Conservation (phyloP, 2,113 vertebrate species). For the Numida meleagris region DNA sequence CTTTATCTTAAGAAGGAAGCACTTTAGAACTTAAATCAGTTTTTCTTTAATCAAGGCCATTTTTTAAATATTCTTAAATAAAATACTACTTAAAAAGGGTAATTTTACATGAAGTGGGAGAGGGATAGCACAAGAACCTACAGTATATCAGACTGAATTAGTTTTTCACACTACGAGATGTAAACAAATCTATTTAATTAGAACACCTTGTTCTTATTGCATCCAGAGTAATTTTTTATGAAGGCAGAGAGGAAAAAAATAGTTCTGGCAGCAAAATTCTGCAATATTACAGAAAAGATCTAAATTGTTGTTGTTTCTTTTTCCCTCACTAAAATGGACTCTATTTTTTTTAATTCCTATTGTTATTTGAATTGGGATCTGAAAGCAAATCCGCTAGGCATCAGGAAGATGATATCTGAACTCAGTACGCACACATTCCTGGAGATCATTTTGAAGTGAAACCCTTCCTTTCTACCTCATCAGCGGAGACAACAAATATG, state of each 20-base stretch:
- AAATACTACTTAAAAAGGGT: slow-evolving; percentile 70
- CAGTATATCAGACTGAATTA: slow-evolving; percentile 82
- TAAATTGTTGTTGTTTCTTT: neutral
- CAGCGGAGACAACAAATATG: neutral
- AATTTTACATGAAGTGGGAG: slow-evolving; percentile 71
- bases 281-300: neutral
- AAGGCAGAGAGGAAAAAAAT: neutral
- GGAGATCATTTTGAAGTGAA: neutral
- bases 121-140: slow-evolving; percentile 66
- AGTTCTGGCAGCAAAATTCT: slow-evolving; percentile 19
- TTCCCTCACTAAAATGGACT: neutral
- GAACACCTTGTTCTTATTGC: slow-evolving; percentile 81
- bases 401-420: neutral
- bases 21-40: slow-evolving; percentile 53
- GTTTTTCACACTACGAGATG: slow-evolving; percentile 74
- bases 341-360: neutral
- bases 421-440: neutral
- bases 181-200: slow-evolving; percentile 88
- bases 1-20: slow-evolving; percentile 46
- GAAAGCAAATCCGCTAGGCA: neutral
- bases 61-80: slow-evolving; percentile 79
- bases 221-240: slow-evolving; percentile 73
- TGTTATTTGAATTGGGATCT: neutral
- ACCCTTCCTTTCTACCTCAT: neutral
- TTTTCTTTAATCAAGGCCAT: slow-evolving; percentile 74